These are phyloP conservation scores for Epinotia ramella DNA, from an alignment of 2,888 invertebrate genomes.

Conservation along the genomic window DNA sequence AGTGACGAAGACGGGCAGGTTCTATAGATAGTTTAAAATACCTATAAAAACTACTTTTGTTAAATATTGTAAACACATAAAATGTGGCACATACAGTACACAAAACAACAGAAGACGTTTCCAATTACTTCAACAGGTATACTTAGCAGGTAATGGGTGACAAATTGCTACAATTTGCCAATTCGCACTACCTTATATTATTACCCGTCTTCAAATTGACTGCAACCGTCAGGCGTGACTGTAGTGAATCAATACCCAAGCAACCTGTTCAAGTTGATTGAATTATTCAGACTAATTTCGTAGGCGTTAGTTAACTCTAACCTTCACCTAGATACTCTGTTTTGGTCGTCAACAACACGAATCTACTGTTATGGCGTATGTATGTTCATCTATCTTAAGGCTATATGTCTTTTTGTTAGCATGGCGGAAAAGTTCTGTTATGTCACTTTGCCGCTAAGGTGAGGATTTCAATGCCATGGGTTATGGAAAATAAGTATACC, in stretches of 20 bases:
- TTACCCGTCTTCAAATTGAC: neutral
- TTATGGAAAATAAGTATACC: neutral
- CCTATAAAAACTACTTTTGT: no score
- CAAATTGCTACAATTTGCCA: neutral
- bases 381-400: neutral
- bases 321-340: conserved; percentile 64
- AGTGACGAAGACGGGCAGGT: no score
- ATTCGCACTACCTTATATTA: neutral
- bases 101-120: neutral
- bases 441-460: conserved; percentile 2
- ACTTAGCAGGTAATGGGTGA: neutral
- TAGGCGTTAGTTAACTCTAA: conserved; percentile 29
- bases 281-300: conserved; percentile 22
- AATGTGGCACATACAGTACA: no score
- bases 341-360: conserved; percentile 52
- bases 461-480: conserved; percentile 30
- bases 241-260: conserved; percentile 11
- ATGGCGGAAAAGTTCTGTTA: conserved; percentile 8
- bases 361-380: neutral
- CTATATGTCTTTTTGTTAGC: conserved; percentile 1
- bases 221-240: neutral
- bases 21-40: no score
- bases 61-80: no score
- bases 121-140: neutral
- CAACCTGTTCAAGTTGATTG: conserved; percentile 8